These are phyloP conservation scores for Drosophila aldrichi DNA, from an alignment of 2,888 invertebrate species.

Conservation along the genomic window DNA sequence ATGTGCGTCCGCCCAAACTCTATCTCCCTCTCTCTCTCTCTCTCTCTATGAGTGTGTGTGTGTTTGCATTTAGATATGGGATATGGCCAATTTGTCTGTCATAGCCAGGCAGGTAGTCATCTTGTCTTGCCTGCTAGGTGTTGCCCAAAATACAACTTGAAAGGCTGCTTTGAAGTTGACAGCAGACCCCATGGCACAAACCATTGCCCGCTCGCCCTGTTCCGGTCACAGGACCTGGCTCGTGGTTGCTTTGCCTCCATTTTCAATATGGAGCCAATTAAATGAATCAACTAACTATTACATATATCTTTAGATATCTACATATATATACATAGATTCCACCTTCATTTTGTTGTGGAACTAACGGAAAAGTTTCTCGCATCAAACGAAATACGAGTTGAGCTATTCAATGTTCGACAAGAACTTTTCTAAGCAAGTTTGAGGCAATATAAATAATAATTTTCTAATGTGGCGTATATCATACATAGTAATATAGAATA, in stretches of 20 bases:
- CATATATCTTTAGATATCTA: not conserved
- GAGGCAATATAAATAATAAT: not conserved
- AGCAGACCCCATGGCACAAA: conserved; percentile 18
- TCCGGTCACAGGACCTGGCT: not conserved
- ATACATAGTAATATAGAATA: no score
- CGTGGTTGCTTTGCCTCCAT: conserved; percentile 23
- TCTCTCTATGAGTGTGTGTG: no score
- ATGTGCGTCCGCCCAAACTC: conserved; percentile 7
- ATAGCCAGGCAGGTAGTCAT: conserved; percentile 51
- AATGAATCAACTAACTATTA: conserved; percentile 16
- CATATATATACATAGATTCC: not conserved
- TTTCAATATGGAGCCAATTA: conserved; percentile 33
- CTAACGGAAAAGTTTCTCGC: not conserved
- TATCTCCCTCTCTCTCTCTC: not conserved
- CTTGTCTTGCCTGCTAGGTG: conserved; percentile 53
- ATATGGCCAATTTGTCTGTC: conserved; percentile 78
- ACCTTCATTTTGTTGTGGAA: not conserved
- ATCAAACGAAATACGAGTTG: not conserved
- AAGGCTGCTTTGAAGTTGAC: conserved; percentile 76
- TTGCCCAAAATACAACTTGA: conserved; percentile 75
- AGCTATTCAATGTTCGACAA: not conserved
- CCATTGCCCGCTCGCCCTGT: not conserved
- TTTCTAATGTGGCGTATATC: no score
- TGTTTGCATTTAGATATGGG: conserved; percentile 38
- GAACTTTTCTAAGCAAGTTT: not conserved